These are phyloP conservation scores for Macrotis lagotis DNA, from an alignment of 2,113 vertebrate genomes.

Conservation along the genomic window DNA sequence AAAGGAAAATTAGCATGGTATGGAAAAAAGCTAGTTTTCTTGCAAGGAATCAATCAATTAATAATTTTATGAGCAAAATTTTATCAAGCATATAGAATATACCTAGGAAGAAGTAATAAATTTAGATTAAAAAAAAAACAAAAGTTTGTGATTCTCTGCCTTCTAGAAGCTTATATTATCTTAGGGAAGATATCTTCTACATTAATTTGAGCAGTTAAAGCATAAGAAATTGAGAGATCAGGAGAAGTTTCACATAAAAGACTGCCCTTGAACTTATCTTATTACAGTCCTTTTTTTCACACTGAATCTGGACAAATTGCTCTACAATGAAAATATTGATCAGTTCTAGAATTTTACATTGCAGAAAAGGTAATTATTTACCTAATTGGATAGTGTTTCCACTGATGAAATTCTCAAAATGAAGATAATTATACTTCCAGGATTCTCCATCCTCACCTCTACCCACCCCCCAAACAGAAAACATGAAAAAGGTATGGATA, in stretches of 20 bases:
- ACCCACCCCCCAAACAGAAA: neutral
- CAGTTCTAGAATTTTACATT: neutral
- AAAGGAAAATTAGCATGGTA: neutral
- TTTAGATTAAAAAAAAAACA: neutral
- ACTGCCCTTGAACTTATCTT: neutral
- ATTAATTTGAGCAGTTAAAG: neutral
- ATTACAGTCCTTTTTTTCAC: neutral
- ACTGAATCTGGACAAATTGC: neutral
- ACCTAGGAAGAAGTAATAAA: fast-evolving
- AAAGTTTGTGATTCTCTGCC: neutral
- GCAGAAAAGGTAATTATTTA: neutral
- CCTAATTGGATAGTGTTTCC: neutral
- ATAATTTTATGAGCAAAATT: too few relatives aligned
- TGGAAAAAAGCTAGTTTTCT: neutral
- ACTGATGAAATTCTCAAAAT: neutral
- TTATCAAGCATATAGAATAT: neutral
- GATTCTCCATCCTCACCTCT: neutral
- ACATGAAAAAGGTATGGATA: neutral
- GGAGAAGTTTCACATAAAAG: neutral
- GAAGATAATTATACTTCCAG: neutral
- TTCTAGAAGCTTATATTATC: neutral
- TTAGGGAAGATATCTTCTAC: neutral
- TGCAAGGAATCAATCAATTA: neutral
- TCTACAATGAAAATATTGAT: too few relatives aligned
- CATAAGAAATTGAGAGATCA: neutral